Conservation (phyloP, 2,797 vertebrate species). For the Epinephelus coioides region DNA sequence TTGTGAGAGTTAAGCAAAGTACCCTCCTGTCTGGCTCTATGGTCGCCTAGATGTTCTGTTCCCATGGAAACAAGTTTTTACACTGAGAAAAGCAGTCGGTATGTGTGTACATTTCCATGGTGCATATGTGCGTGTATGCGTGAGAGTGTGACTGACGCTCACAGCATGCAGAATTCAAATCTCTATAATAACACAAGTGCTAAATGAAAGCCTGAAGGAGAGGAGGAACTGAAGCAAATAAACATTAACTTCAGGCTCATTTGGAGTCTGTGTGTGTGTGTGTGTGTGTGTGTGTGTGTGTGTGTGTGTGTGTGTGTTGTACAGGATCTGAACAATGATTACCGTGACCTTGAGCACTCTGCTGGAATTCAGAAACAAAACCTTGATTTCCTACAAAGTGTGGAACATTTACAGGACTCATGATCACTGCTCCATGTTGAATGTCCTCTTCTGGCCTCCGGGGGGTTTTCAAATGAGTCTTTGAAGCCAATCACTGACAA, state of each 20-base stretch:
- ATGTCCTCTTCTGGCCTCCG: neutral
- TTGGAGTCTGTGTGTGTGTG: slow-evolving; percentile 7
- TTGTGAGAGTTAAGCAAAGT: slow-evolving; percentile 21
- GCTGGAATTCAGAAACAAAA: neutral
- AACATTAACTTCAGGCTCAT: slow-evolving; percentile 61
- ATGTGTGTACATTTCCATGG: neutral
- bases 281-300: slow-evolving; percentile 12
- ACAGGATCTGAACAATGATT: slow-evolving; percentile 59
- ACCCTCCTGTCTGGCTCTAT: slow-evolving; percentile 29
- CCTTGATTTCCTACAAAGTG: slow-evolving; percentile 14
- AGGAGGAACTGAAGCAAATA: slow-evolving; percentile 29
- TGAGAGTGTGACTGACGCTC: slow-evolving; percentile 7
- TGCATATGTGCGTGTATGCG: slow-evolving; percentile 3
- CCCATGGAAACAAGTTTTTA: slow-evolving; percentile 73
- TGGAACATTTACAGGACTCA: neutral
- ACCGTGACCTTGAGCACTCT: slow-evolving; percentile 65
- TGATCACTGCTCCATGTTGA: neutral
- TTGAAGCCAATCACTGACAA: slow-evolving; percentile 9
- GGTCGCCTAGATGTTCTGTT: slow-evolving; percentile 44
- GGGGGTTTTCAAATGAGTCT: slow-evolving; percentile 6
- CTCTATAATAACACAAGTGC: slow-evolving; percentile 49
- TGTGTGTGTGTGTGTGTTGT: slow-evolving; percentile 1
- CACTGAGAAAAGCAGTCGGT: slow-evolving; percentile 33
- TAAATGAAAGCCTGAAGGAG: slow-evolving; percentile 53
- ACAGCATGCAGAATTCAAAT: slow-evolving; percentile 42